Conservation (phyloP, 2,888 invertebrate genomes). For the Frankliniella fusca region DNA sequence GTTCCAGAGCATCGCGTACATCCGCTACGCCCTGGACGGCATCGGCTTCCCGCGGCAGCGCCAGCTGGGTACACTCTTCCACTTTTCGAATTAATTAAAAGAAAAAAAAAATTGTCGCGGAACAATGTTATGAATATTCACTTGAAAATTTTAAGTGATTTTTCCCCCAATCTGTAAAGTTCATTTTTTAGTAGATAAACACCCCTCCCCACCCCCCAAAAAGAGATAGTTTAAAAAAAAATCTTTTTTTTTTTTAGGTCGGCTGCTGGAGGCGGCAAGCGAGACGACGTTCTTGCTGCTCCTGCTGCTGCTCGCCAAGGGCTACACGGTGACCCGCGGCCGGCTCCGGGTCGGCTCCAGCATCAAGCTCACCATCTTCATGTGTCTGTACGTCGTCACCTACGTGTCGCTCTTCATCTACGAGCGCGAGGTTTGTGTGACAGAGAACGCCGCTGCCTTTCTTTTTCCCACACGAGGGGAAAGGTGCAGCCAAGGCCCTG, state of each 20-base stretch:
- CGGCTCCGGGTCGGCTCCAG: slow-evolving; percentile 67
- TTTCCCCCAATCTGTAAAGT: no score
- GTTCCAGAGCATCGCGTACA: slow-evolving; percentile 64
- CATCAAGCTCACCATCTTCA: slow-evolving; percentile 73
- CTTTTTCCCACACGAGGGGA: no score
- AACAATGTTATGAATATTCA: no score
- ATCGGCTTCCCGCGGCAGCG: slow-evolving; percentile 51
- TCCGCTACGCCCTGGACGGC: slow-evolving; percentile 74
- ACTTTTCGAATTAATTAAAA: slow-evolving; percentile 27
- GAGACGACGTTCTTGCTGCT: slow-evolving; percentile 73
- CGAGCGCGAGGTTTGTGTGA: slow-evolving; percentile 76
- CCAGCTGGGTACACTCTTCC: slow-evolving; percentile 49
- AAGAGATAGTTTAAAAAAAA: no score
- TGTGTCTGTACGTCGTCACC: slow-evolving; percentile 67
- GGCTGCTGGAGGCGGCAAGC: slow-evolving; percentile 65
- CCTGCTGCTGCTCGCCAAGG: slow-evolving; percentile 78
- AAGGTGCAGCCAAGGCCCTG: no score
- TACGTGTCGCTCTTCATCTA: slow-evolving; percentile 75
- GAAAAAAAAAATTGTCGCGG: no score
- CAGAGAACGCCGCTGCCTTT: no score
- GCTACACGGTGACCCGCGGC: slow-evolving; percentile 85
- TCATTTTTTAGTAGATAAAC: no score
- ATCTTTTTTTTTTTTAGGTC: slow-evolving; percentile 52
- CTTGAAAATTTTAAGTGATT: not conserved
- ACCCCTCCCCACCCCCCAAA: no score